Conservation (phyloP, 1,140 invertebrate genomes). For the Ptiloglossa arizonensis region DNA sequence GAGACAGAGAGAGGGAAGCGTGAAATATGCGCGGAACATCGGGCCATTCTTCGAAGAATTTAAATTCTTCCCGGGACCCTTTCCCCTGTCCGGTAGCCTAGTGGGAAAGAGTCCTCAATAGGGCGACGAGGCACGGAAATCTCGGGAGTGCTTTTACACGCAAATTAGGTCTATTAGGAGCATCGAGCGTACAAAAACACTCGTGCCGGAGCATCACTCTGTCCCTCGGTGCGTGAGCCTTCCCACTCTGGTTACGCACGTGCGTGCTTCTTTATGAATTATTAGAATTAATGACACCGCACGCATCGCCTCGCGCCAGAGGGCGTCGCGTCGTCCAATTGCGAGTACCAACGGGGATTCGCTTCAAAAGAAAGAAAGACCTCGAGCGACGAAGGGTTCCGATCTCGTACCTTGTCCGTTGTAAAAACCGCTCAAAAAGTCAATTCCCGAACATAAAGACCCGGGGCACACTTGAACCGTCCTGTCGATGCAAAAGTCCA, state of each 20-base stretch:
- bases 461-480: background rate
- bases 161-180: constrained; percentile 79
- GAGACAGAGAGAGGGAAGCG: background rate
- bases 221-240: constrained; percentile 63
- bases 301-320: constrained; percentile 72
- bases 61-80: constrained; percentile 18
- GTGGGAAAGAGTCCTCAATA: constrained; percentile 51
- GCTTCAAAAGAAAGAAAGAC: background rate
- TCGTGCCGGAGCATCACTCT: constrained; percentile 59
- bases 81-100: background rate
- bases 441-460: background rate
- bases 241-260: constrained; percentile 70
- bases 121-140: constrained; percentile 59
- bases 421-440: background rate
- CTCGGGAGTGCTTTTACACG: constrained; percentile 73
- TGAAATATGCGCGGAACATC: constrained; percentile 8
- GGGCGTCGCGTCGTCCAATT: constrained; percentile 71
- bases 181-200: constrained; percentile 72
- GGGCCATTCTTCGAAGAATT: constrained; percentile 18
- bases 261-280: constrained; percentile 80
- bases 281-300: constrained; percentile 81
- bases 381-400: constrained; percentile 2
- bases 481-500: background rate
- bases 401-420: constrained; percentile 5
- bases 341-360: constrained; percentile 58